Percentiles rank a stretch among this genome's conserved stretches.
These are phyloP conservation scores for Halichondria panicea DNA, from an alignment of 37 sponge, comb jelly and placozoan genomes.

Conservation along the genomic window DNA sequence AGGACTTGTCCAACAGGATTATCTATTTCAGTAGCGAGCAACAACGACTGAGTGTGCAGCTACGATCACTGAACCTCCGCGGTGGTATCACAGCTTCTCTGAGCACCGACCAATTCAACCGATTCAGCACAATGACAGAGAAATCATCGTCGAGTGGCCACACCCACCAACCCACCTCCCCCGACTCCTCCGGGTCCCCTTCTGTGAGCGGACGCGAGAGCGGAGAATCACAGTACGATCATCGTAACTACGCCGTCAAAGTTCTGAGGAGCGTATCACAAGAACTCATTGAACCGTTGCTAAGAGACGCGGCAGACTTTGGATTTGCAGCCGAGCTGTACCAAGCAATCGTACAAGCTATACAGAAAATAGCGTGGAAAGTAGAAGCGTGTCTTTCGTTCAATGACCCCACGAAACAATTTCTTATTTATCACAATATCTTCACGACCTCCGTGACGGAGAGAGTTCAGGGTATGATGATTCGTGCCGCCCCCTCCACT, in stretches of 20 bases:
- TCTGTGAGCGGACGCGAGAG: constrained; percentile 1
- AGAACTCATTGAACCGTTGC: constrained; percentile 30
- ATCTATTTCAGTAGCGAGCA: constrained; percentile 51
- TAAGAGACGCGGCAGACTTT: constrained; percentile 1
- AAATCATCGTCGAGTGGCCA: background rate
- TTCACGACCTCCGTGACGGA: constrained; percentile 10
- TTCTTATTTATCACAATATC: constrained; percentile 41
- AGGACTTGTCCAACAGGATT: constrained; percentile 51
- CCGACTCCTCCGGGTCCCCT: constrained; percentile 4
- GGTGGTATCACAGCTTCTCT: constrained; percentile 8
- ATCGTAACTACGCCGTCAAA: constrained; percentile 45
- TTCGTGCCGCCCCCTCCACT: constrained; percentile 53
- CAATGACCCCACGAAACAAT: constrained; percentile 14
- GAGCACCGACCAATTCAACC: background rate
- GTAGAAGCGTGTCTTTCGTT: constrained; percentile 70
- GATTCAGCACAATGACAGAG: background rate
- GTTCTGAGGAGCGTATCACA: constrained; percentile 46
- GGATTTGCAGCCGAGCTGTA: constrained; percentile 44
- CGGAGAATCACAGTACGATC: background rate
- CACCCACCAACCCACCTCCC: background rate
- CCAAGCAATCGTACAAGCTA: constrained; percentile 29
- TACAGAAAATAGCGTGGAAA: constrained; percentile 73
- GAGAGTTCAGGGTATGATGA: constrained; percentile 20
- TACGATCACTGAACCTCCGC: background rate
- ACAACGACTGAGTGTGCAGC: constrained; percentile 17